Percentiles rank a stretch among this genome's conserved stretches.
phyloP scores from a whole-genome alignment of 2,888 invertebrate species.

The Synergus itoensis region DNA sequence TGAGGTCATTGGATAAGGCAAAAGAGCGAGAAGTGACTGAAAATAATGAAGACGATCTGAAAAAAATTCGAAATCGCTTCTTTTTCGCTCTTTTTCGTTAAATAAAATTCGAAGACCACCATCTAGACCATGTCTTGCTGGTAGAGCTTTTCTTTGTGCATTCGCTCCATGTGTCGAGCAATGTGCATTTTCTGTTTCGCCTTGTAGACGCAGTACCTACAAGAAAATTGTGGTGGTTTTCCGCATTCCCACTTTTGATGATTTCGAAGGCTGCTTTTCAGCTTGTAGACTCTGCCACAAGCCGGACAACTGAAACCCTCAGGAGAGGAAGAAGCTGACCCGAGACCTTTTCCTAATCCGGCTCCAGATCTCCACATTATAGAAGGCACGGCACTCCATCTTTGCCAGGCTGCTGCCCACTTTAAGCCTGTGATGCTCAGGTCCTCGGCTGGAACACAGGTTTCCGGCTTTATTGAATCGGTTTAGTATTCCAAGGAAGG shows the following conservation, averaged over 20 bases:
- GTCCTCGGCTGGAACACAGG: constrained; percentile 82
- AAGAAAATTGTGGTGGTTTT: constrained; percentile 77
- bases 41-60: not conserved
- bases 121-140: constrained; percentile 75
- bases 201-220: constrained; percentile 76
- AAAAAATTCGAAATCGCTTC: constrained; percentile 14
- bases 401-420: constrained; percentile 84
- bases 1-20: constrained; percentile 10
- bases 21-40: not conserved
- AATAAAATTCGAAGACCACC: not conserved
- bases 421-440: constrained; percentile 86
- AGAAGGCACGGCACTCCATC: constrained; percentile 75
- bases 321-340: constrained; percentile 63
- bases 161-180: constrained; percentile 78
- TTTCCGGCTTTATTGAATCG: constrained; percentile 69
- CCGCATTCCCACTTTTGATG: constrained; percentile 78
- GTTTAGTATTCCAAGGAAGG: constrained; percentile 15
- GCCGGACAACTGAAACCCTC: constrained; percentile 87
- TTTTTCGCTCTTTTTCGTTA: constrained; percentile 9
- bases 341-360: constrained; percentile 72
- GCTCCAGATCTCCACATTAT: constrained; percentile 76
- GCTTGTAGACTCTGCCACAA: constrained; percentile 91
- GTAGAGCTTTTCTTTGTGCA: constrained; percentile 78
- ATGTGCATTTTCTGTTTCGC: constrained; percentile 78
- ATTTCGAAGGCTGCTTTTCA: constrained; percentile 85